phyloP scores from a whole-genome alignment of 2,113 vertebrate species.

The Ciconia stormi region DNA sequence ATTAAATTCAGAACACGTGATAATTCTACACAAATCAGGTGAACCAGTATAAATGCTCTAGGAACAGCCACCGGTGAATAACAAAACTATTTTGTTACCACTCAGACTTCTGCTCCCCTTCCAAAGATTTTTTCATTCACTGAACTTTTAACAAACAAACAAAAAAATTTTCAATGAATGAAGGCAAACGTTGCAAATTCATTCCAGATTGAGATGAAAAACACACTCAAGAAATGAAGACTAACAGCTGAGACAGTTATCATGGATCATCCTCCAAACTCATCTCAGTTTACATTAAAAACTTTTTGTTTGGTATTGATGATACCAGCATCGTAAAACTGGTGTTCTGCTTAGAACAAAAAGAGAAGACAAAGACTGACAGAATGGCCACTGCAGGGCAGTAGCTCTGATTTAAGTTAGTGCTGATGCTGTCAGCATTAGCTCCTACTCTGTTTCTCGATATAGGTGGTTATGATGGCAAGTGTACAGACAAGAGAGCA shows the following conservation, averaged over 20 bases:
- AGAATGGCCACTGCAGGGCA: neutral
- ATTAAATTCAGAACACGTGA: neutral
- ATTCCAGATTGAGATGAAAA: neutral
- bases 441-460: neutral
- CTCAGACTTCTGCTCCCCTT: neutral
- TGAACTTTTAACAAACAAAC: neutral
- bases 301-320: too few species aligned
- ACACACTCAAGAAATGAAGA: neutral
- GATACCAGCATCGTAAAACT: neutral
- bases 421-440: neutral
- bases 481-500: neutral
- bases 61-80: neutral
- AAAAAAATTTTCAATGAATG: too few species aligned
- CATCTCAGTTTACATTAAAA: neutral
- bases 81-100: neutral
- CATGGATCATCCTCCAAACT: neutral
- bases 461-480: neutral
- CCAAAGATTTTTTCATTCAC: neutral
- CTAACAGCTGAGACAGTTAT: neutral
- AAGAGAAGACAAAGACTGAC: neutral
- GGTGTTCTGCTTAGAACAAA: fast-evolving
- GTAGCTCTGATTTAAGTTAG: fast-evolving
- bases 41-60: neutral
- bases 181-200: neutral
- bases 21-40: neutral